Evolutionary conservation across 2,888 invertebrate species (phyloP).

Genomic region (Pharmacophagus antenor): DNA sequence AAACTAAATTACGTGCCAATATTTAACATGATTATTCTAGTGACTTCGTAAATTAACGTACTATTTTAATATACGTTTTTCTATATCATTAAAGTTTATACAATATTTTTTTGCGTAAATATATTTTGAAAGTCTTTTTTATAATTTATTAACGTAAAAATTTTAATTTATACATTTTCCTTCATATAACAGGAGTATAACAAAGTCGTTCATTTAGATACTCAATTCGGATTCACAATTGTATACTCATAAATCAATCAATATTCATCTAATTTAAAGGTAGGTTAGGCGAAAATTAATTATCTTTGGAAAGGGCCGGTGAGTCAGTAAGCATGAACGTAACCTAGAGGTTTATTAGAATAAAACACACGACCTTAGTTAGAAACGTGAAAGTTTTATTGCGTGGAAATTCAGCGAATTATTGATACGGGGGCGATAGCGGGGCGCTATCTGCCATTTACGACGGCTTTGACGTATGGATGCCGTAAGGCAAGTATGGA

Average conservation of each 20-base stretch:
- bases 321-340: background rate
- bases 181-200: no score
- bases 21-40: no score
- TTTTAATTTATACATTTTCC: no score
- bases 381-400: slow-evolving; percentile 23
- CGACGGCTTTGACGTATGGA: slow-evolving; percentile 25
- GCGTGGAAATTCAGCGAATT: slow-evolving; percentile 24
- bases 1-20: no score
- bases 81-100: no score
- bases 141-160: no score
- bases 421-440: slow-evolving; percentile 24
- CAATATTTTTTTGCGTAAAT: no score
- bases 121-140: no score
- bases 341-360: background rate
- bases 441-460: slow-evolving; percentile 16
- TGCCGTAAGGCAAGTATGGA: slow-evolving; percentile 11
- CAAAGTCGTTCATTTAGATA: no score
- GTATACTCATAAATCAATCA: background rate
- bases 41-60: no score
- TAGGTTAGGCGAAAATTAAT: background rate
- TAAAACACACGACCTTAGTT: background rate
- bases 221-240: no score
- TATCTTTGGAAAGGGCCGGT: background rate
- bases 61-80: no score
- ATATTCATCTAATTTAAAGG: background rate